Conservation (phyloP, 2,888 invertebrate species). For the Pteria penguin region DNA sequence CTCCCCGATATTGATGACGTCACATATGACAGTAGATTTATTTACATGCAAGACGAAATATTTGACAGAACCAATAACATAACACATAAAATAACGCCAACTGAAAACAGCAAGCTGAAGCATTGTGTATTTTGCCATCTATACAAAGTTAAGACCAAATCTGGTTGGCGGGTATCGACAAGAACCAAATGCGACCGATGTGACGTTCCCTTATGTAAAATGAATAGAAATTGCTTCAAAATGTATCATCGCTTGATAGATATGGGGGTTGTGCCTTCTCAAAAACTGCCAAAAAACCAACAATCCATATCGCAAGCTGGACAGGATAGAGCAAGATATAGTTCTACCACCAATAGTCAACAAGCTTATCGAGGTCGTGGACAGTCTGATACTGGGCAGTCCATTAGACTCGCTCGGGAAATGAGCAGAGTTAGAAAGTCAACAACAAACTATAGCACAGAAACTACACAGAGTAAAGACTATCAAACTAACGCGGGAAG, state of each 20-base stretch:
- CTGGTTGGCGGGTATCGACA: conserved; percentile 34
- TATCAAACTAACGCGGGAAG: too few species aligned
- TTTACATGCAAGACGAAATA: neutral
- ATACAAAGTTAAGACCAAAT: conserved; percentile 22
- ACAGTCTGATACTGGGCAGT: too few species aligned
- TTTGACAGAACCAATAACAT: neutral
- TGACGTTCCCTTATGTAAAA: conserved; percentile 27
- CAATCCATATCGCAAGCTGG: too few species aligned
- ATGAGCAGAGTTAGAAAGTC: too few species aligned
- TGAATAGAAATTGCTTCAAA: conserved; percentile 23
- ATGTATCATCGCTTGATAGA: conserved; percentile 15
- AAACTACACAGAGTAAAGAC: too few species aligned
- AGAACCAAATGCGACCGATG: conserved; percentile 20
- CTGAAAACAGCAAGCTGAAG: neutral
- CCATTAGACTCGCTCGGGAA: too few species aligned
- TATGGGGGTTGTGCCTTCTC: too few species aligned
- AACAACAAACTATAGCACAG: too few species aligned
- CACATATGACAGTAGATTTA: neutral
- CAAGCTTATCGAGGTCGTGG: too few species aligned
- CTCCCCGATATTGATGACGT: neutral
- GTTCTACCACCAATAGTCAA: too few species aligned
- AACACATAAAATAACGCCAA: neutral
- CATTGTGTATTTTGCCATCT: conserved; percentile 14
- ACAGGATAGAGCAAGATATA: too few species aligned
- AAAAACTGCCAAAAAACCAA: too few species aligned